Evolutionary conservation across 2,888 invertebrate genomes (phyloP).

Genomic region (Platerodrilus igneus): DNA sequence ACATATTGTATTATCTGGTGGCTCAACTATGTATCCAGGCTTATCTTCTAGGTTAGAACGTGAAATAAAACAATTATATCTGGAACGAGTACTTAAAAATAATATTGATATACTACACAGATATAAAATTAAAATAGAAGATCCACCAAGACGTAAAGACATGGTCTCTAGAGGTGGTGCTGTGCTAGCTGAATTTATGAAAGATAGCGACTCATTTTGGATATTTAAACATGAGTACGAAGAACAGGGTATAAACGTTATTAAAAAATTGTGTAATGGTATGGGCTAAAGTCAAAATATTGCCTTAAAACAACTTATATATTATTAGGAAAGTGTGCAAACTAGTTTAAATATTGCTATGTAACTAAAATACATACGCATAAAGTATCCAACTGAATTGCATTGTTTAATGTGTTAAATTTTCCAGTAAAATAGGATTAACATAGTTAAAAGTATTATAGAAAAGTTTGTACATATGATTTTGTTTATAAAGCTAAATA

Average conservation of each 20-base stretch:
- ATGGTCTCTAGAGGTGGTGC: slow-evolving; percentile 99
- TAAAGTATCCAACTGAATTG: no score
- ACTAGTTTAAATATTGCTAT: slow-evolving; percentile 10
- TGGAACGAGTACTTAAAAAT: slow-evolving; percentile 92
- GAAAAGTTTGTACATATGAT: no score
- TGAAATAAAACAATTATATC: slow-evolving; percentile 95
- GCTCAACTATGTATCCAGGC: slow-evolving; percentile 99
- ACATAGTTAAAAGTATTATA: no score
- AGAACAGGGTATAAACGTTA: slow-evolving; percentile 75
- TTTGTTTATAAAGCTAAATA: no score
- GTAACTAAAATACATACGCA: no score
- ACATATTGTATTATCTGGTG: slow-evolving; percentile 96
- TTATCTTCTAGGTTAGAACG: slow-evolving; percentile 93
- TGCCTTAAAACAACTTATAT: no score
- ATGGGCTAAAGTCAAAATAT: no score
- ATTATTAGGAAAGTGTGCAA: slow-evolving; percentile 14
- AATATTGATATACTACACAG: slow-evolving; percentile 91
- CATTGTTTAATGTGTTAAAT: no score
- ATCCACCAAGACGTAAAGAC: slow-evolving; percentile 96
- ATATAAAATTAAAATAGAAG: slow-evolving; percentile 98
- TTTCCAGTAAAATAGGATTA: no score
- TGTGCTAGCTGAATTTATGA: slow-evolving; percentile 96
- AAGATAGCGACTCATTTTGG: slow-evolving; percentile 96
- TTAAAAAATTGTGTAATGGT: slow-evolving; percentile 64
- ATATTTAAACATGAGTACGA: slow-evolving; percentile 89